A percentile compares a stretch with the other conserved stretches of the same genome.
These are phyloP conservation scores for Rhabditoides inermis DNA, from an alignment of 2,888 invertebrate genomes.

Conservation along the genomic window DNA sequence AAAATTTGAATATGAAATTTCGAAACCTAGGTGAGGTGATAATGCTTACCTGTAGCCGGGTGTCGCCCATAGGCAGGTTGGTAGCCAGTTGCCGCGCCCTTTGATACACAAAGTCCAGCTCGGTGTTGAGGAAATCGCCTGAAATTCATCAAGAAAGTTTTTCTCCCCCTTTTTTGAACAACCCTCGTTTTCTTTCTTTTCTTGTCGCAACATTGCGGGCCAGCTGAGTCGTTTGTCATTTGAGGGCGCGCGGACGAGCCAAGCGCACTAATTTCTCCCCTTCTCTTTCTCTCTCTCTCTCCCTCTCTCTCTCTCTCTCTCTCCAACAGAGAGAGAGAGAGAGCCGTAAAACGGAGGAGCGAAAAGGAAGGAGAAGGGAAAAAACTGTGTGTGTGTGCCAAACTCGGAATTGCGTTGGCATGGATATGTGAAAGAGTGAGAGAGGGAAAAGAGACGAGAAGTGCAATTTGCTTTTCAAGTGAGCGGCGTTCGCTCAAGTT, in stretches of 20 bases:
- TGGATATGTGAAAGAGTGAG: neutral
- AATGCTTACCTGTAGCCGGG: conserved; percentile 43
- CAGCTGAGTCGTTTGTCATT: no score
- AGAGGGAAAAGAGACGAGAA: neutral
- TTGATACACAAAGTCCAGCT: conserved; percentile 67
- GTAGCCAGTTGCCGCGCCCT: conserved; percentile 40
- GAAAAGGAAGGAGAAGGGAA: neutral
- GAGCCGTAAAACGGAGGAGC: neutral
- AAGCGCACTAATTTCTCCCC: no score
- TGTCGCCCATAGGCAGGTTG: conserved; percentile 49
- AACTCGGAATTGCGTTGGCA: neutral
- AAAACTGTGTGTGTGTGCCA: neutral
- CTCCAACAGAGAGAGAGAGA: neutral
- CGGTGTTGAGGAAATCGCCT: conserved; percentile 61
- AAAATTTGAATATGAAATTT: neutral
- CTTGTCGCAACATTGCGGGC: neutral
- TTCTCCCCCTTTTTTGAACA: neutral
- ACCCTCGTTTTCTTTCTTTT: neutral
- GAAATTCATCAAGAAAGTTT: conserved; percentile 14
- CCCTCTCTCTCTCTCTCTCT: neutral
- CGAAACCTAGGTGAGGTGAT: neutral
- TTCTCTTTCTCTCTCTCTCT: neutral
- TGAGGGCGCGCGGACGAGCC: no score
- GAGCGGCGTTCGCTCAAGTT: no score
- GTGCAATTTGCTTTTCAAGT: no score